These are phyloP conservation scores for Panzeria rudis DNA, from an alignment of 2,888 invertebrate genomes.

Conservation along the genomic window DNA sequence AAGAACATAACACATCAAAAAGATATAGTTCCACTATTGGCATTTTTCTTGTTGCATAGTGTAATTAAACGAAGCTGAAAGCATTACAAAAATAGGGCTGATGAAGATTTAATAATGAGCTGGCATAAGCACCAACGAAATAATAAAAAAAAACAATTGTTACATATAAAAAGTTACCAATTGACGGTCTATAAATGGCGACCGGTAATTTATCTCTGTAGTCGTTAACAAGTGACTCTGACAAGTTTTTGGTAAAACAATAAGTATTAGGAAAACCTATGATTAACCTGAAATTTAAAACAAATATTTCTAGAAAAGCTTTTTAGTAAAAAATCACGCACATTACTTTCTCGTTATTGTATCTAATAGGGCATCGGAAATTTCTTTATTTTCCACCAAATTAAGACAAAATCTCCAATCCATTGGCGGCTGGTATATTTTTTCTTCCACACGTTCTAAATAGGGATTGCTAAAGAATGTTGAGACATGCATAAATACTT, in stretches of 20 bases:
- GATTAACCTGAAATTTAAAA: slow-evolving; percentile 73
- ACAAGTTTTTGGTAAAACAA: slow-evolving; percentile 94
- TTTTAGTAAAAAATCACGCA: background rate
- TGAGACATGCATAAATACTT: too few relatives aligned
- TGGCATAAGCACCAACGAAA: too few relatives aligned
- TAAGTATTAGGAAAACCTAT: slow-evolving; percentile 92
- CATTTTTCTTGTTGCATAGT: too few relatives aligned
- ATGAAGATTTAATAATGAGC: too few relatives aligned
- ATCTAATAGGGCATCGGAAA: slow-evolving; percentile 72
- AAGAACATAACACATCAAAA: too few relatives aligned
- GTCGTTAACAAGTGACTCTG: slow-evolving; percentile 91
- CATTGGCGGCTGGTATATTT: slow-evolving; percentile 77
- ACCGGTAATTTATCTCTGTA: slow-evolving; percentile 88
- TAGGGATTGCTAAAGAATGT: slow-evolving; percentile 90
- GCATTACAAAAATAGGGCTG: too few relatives aligned
- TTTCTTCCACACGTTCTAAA: slow-evolving; percentile 88
- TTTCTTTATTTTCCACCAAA: slow-evolving; percentile 74
- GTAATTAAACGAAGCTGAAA: too few relatives aligned
- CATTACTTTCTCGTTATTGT: slow-evolving; percentile 78
- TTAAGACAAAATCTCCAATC: slow-evolving; percentile 73
- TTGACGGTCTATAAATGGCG: slow-evolving; percentile 93
- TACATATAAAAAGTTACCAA: slow-evolving; percentile 86
- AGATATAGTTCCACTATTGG: too few relatives aligned
- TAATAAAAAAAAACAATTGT: too few relatives aligned
- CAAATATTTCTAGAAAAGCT: background rate